Conservation (phyloP, 2,888 invertebrate genomes). For the Polyommatus iphigenia region DNA sequence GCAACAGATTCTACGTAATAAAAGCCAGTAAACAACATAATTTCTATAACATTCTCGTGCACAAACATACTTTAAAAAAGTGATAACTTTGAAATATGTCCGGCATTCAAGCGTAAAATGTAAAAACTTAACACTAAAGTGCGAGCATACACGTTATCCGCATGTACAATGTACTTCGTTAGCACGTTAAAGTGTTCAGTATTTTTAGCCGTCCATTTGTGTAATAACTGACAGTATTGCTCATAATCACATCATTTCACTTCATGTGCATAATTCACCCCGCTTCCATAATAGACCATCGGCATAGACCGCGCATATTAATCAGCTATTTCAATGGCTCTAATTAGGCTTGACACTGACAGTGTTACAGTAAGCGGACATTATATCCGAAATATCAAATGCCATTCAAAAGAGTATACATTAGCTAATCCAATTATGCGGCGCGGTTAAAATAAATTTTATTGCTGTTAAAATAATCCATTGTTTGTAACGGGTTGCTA, state of each 20-base stretch:
- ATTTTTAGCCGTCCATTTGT: constrained; percentile 24
- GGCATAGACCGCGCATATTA: constrained; percentile 72
- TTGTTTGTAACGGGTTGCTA: not conserved
- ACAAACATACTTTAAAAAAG: not conserved
- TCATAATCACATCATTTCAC: constrained; percentile 62
- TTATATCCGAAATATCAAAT: constrained; percentile 42
- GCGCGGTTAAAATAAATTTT: constrained; percentile 7
- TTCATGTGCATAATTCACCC: constrained; percentile 62
- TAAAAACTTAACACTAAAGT: not conserved
- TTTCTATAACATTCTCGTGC: not conserved
- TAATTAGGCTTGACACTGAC: constrained; percentile 76
- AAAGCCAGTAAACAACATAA: not conserved
- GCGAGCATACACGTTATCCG: not conserved
- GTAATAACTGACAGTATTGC: constrained; percentile 50
- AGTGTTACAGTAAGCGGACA: constrained; percentile 68
- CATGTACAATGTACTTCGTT: not conserved
- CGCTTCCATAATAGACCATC: constrained; percentile 65
- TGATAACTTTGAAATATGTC: not conserved
- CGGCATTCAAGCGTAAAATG: not conserved
- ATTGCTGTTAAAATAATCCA: not conserved
- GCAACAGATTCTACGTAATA: not conserved
- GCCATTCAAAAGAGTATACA: constrained; percentile 31
- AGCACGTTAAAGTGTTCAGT: not conserved
- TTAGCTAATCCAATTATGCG: constrained; percentile 26
- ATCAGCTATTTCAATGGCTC: constrained; percentile 75